These are phyloP conservation scores for Allolobophora icterica DNA, from an alignment of 2,888 invertebrate genomes.

Conservation along the genomic window DNA sequence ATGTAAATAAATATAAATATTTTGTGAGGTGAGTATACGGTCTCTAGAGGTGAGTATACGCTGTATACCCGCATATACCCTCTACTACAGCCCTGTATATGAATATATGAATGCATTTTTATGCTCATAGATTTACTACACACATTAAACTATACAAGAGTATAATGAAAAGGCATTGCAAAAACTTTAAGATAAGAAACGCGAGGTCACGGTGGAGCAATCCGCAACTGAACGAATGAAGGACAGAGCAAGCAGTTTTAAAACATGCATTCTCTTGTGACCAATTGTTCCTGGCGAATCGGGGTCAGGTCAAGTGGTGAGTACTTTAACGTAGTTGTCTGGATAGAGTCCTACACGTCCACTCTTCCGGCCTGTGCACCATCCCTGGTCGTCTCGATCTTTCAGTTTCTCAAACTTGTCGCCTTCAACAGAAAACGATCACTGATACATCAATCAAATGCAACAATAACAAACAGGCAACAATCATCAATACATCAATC, in stretches of 20 bases:
- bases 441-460: too few species aligned
- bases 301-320: neutral
- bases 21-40: too few species aligned
- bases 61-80: too few species aligned
- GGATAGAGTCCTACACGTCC: constrained; percentile 94
- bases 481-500: too few species aligned
- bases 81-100: too few species aligned
- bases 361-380: constrained; percentile 97
- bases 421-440: constrained; percentile 70
- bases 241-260: neutral
- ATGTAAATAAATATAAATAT: too few species aligned
- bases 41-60: too few species aligned
- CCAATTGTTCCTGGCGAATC: neutral
- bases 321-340: constrained; percentile 75
- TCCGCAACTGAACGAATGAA: neutral
- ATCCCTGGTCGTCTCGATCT: constrained; percentile 97
- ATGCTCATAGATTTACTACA: neutral
- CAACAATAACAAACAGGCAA: too few species aligned
- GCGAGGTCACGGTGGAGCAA: neutral
- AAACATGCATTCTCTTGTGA: neutral
- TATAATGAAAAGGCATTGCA: constrained; percentile 1
- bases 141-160: constrained; percentile 7
- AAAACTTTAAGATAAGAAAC: neutral
- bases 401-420: constrained; percentile 94
- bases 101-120: neutral